Conservation (phyloP, 2,797 vertebrate species). For the Sebastes paucispinis region DNA sequence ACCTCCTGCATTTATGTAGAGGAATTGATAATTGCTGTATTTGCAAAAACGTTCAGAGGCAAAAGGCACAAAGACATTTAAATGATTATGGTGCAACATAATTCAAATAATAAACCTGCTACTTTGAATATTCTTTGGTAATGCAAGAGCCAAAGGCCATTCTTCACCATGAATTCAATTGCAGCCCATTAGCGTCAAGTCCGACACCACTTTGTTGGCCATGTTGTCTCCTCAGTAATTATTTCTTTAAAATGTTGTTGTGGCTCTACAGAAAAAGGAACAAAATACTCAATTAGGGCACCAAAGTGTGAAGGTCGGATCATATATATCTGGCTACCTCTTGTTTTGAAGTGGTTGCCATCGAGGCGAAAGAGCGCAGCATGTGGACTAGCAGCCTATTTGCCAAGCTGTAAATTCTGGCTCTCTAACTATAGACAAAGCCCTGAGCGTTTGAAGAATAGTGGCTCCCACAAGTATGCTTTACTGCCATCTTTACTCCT, state of each 20-base stretch:
- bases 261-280: neutral
- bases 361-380: conserved; percentile 4
- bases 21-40: conserved; percentile 33
- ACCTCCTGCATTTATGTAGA: conserved; percentile 24
- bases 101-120: conserved; percentile 51
- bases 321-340: neutral
- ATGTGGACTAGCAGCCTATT: neutral
- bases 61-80: conserved; percentile 32
- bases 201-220: conserved; percentile 9
- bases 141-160: conserved; percentile 20
- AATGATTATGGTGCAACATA: conserved; percentile 26
- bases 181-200: conserved; percentile 25
- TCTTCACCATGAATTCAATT: conserved; percentile 45
- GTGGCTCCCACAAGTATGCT: neutral
- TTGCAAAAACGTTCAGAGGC: conserved; percentile 17
- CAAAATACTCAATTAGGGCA: neutral
- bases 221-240: conserved; percentile 5
- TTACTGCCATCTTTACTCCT: neutral
- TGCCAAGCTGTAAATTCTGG: too few relatives aligned
- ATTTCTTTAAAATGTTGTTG: conserved; percentile 16
- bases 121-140: conserved; percentile 34
- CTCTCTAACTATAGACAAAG: conserved; percentile 12
- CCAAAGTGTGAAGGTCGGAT: neutral
- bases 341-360: conserved; percentile 33
- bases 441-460: neutral